Percentiles rank a stretch among this genome's conserved stretches.
Conservation (phyloP, 1,140 invertebrate genomes). For the Drosophila lini region DNA sequence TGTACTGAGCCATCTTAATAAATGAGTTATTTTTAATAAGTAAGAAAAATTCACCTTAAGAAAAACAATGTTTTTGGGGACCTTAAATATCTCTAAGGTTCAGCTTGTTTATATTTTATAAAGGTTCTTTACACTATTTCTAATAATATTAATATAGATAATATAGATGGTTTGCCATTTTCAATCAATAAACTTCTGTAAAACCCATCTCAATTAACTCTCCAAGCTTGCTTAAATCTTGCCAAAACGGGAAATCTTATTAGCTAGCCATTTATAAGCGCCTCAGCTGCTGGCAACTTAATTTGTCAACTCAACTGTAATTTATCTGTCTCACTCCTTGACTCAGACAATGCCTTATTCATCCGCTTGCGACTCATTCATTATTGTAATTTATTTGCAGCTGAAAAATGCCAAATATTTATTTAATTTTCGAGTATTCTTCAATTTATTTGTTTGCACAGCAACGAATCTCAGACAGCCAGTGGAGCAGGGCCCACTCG, state of each 20-base stretch:
- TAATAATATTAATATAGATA: background rate
- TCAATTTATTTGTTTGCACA: constrained; percentile 82
- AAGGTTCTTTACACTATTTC: background rate
- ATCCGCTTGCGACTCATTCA: constrained; percentile 61
- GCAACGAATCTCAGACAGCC: constrained; percentile 50
- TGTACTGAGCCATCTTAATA: too few relatives aligned
- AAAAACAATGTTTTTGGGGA: too few relatives aligned
- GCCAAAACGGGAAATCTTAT: constrained; percentile 37
- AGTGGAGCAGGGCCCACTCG: constrained; percentile 8
- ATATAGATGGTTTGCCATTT: background rate
- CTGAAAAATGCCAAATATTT: constrained; percentile 79
- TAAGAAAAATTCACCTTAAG: too few relatives aligned
- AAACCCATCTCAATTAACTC: constrained; percentile 9
- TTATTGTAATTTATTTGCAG: constrained; percentile 82
- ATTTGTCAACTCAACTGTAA: constrained; percentile 78
- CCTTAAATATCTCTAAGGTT: too few relatives aligned
- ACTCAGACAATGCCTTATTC: constrained; percentile 16
- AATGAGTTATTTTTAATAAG: too few relatives aligned
- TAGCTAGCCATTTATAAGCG: constrained; percentile 39
- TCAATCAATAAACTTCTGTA: too few relatives aligned
- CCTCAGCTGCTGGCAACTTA: constrained; percentile 58
- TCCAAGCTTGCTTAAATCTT: background rate
- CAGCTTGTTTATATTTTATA: too few relatives aligned
- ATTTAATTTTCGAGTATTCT: constrained; percentile 81
- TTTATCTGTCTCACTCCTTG: constrained; percentile 67